Percentiles rank a stretch among this genome's conserved stretches.
Conservation (phyloP, 2,113 vertebrate species). For the Heterotis niloticus region DNA sequence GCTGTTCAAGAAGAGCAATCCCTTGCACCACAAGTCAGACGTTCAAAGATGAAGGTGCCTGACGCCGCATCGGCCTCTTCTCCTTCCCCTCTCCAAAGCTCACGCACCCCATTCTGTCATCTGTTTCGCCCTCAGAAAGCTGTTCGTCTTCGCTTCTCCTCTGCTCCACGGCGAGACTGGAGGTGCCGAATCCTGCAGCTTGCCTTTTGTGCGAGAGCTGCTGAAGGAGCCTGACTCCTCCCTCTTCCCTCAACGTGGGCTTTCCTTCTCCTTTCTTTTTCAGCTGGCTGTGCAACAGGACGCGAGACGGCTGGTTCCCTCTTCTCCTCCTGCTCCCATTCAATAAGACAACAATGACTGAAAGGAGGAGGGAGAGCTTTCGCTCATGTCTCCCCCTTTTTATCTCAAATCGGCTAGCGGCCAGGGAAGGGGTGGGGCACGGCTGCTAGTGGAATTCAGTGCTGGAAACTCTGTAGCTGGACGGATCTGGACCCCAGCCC, state of each 20-base stretch:
- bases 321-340: constrained; percentile 43
- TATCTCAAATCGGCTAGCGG: constrained; percentile 5
- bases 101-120: constrained; percentile 27
- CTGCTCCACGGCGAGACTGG: constrained; percentile 48
- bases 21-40: not conserved
- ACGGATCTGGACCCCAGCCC: not conserved
- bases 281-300: constrained; percentile 47
- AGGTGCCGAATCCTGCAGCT: constrained; percentile 50
- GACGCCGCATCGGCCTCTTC: not conserved
- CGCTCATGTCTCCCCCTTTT: not conserved
- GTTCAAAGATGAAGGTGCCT: not conserved
- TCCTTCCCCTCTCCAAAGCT: constrained; percentile 36
- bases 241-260: constrained; percentile 43
- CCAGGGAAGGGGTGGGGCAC: constrained; percentile 30
- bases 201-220: constrained; percentile 46
- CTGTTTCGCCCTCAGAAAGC: constrained; percentile 26
- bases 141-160: constrained; percentile 50
- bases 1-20: not conserved
- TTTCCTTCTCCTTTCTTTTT: constrained; percentile 14
- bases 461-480: constrained; percentile 1
- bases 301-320: constrained; percentile 46
- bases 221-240: constrained; percentile 50
- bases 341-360: constrained; percentile 61
- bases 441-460: not conserved
- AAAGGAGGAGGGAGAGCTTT: constrained; percentile 42